Conservation (phyloP, 2,888 invertebrate species). For the Macropis europaea region DNA sequence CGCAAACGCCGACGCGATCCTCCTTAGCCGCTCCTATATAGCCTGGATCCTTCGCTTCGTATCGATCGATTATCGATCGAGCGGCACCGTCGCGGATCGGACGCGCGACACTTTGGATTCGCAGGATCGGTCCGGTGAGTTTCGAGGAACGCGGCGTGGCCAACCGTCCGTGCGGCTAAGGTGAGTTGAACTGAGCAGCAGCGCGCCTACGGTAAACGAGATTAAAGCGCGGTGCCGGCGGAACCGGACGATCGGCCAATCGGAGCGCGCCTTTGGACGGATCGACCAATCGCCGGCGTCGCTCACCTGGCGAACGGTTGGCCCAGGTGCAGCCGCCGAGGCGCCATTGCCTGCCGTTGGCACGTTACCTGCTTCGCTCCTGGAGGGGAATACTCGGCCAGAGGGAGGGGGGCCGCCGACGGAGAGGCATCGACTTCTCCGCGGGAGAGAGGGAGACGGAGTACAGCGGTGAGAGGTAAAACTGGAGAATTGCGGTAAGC, state of each 20-base stretch:
- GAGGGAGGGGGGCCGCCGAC: slow-evolving; percentile 9
- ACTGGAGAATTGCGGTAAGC: slow-evolving; percentile 31
- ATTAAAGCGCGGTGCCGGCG: slow-evolving; percentile 70
- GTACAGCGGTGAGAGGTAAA: neutral
- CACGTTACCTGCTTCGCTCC: slow-evolving; percentile 60
- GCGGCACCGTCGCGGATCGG: no score
- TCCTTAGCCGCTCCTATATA: slow-evolving; percentile 22
- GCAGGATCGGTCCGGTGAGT: no score
- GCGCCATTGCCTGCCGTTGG: slow-evolving; percentile 73
- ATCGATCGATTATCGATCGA: no score
- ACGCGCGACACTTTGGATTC: no score
- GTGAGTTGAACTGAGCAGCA: slow-evolving; percentile 76
- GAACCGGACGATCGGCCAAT: slow-evolving; percentile 56
- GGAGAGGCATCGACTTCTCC: slow-evolving; percentile 18
- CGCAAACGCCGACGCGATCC: slow-evolving; percentile 40
- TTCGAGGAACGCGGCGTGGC: slow-evolving; percentile 17
- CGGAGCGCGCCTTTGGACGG: slow-evolving; percentile 35
- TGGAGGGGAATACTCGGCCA: slow-evolving; percentile 17
- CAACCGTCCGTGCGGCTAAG: slow-evolving; percentile 73
- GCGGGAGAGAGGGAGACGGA: neutral
- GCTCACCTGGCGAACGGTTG: slow-evolving; percentile 71
- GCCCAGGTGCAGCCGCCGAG: slow-evolving; percentile 68
- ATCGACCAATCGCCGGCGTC: slow-evolving; percentile 50
- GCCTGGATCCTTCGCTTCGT: no score
- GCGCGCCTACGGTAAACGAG: slow-evolving; percentile 77